Conservation (phyloP, 1,140 invertebrate genomes). For the Trichonephila clavipes region DNA sequence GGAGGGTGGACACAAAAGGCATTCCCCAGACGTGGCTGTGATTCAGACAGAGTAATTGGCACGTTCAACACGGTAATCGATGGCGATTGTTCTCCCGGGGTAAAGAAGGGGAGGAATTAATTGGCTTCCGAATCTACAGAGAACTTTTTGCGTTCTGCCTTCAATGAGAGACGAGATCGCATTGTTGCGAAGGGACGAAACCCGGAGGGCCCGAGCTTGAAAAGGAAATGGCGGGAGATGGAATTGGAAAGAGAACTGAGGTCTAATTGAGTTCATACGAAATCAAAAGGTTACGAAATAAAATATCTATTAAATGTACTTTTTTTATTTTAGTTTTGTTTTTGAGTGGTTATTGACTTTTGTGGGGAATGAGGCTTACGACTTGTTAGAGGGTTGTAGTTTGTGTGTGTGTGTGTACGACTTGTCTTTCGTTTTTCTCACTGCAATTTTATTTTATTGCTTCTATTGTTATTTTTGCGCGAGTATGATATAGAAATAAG, state of each 20-base stretch:
- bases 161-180: not conserved
- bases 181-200: not conserved
- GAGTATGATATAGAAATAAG: no score
- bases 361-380: not conserved
- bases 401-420: not conserved
- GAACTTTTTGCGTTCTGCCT: not conserved
- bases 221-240: not conserved
- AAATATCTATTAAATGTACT: not conserved
- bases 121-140: slow-evolving; percentile 11
- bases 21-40: not conserved
- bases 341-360: not conserved
- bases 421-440: no score
- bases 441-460: no score
- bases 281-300: not conserved
- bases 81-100: slow-evolving; percentile 25
- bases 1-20: not conserved
- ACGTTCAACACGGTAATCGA: slow-evolving; percentile 65
- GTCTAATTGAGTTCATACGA: not conserved
- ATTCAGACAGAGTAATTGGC: slow-evolving; percentile 52
- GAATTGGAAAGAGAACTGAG: not conserved
- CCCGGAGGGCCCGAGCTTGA: not conserved
- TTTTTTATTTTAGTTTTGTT: not conserved
- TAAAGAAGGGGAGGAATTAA: not conserved
- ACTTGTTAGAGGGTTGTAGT: not conserved
- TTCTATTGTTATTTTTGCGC: no score